These are phyloP conservation scores for Ceriagrion tenellum DNA, from an alignment of 2,888 invertebrate genomes.

Conservation along the genomic window DNA sequence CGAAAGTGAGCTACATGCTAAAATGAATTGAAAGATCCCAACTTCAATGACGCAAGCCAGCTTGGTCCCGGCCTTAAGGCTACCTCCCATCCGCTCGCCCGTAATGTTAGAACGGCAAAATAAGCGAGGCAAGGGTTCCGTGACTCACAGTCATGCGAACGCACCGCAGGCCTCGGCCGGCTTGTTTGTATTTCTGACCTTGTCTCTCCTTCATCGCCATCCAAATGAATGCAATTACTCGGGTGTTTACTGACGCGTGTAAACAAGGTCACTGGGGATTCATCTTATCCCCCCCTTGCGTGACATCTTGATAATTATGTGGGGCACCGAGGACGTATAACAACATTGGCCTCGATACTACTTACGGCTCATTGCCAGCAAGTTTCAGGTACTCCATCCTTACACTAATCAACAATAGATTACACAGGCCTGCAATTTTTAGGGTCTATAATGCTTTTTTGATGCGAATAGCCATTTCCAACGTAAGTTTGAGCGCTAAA, in stretches of 20 bases:
- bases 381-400: background rate
- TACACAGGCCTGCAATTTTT: too few relatives aligned
- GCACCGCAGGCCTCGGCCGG: background rate
- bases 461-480: too few relatives aligned
- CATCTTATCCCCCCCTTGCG: background rate
- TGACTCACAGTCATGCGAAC: background rate
- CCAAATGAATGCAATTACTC: constrained; percentile 32
- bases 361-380: background rate
- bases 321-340: background rate
- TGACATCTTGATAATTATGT: background rate
- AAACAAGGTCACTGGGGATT: background rate
- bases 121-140: background rate
- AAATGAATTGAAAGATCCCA: too few relatives aligned
- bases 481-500: too few relatives aligned
- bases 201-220: background rate
- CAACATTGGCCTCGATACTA: background rate
- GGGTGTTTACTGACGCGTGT: background rate
- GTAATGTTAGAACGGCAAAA: background rate
- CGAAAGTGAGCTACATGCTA: too few relatives aligned
- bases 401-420: background rate
- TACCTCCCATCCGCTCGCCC: background rate
- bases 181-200: constrained; percentile 25
- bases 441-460: too few relatives aligned
- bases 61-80: background rate
- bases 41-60: background rate